Evolutionary conservation across 2,113 vertebrate species (phyloP).

Genomic region (Chloropsis cyanopogon): DNA sequence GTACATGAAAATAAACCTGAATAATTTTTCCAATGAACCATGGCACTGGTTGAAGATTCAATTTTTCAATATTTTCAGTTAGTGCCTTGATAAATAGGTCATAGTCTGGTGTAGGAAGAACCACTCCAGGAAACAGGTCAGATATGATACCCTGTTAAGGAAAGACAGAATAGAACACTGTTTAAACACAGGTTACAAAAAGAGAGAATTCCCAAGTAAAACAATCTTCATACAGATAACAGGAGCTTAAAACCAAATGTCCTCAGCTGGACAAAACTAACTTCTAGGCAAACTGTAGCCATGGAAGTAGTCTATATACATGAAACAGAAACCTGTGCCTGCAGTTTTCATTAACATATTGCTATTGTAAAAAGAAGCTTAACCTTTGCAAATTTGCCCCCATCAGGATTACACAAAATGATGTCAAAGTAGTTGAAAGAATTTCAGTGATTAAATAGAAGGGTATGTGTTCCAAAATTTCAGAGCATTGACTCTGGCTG

Average conservation of each 20-base stretch:
- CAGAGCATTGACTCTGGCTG: background rate
- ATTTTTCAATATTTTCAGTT: slow-evolving; percentile 78
- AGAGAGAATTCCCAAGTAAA: background rate
- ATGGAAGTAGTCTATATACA: background rate
- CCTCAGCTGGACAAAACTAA: background rate
- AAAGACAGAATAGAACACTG: background rate
- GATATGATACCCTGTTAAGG: slow-evolving; percentile 88
- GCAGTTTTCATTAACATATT: background rate
- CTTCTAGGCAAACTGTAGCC: background rate
- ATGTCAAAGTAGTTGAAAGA: background rate
- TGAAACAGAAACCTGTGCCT: background rate
- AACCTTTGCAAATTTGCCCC: background rate
- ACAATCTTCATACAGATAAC: background rate
- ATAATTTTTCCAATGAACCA: slow-evolving; percentile 95
- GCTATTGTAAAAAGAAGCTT: background rate
- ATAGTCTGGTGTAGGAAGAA: slow-evolving; percentile 89
- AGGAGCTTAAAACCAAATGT: background rate
- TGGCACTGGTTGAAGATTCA: slow-evolving; percentile 86
- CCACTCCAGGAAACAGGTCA: slow-evolving; percentile 89
- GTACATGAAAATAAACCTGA: slow-evolving; percentile 76
- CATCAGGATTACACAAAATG: background rate
- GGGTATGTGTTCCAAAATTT: background rate
- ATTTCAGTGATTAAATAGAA: background rate
- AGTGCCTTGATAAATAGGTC: slow-evolving; percentile 81
- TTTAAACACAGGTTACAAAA: background rate